phyloP scores from a whole-genome alignment of 2,797 vertebrate species.

The Coreius guichenoti region DNA sequence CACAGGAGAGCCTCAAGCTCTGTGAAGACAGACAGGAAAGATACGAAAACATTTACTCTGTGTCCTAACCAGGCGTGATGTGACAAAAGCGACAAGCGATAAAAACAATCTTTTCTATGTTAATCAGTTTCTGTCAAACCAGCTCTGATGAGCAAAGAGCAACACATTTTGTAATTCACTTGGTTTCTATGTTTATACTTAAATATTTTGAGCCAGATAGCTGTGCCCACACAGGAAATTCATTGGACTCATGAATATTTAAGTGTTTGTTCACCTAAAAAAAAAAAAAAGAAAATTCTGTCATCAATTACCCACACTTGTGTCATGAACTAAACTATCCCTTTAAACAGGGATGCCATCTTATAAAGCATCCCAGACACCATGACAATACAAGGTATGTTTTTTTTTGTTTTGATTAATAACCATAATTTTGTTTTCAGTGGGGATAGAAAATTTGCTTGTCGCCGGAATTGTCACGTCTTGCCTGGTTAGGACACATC shows the following conservation, averaged over 20 bases:
- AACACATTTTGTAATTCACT: background rate
- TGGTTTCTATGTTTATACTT: background rate
- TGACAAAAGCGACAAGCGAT: background rate
- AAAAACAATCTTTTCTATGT: background rate
- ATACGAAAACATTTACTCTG: background rate
- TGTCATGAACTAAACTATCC: too few relatives aligned
- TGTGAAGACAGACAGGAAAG: constrained; percentile 27
- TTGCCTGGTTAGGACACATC: background rate
- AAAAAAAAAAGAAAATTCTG: background rate
- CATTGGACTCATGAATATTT: background rate
- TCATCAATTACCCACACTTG: background rate
- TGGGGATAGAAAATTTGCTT: background rate
- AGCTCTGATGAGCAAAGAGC: background rate
- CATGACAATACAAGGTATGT: background rate
- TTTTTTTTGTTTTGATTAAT: background rate
- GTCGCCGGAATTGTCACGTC: background rate
- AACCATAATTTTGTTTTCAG: background rate
- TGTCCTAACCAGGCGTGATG: background rate
- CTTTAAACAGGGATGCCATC: background rate
- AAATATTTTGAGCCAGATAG: background rate
- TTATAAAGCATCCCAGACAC: too few relatives aligned
- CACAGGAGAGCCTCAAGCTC: constrained; percentile 65
- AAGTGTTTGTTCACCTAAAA: background rate
- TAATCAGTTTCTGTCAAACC: background rate
- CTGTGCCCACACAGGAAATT: background rate